Percentiles rank a stretch among this genome's conserved stretches.
Conservation (phyloP, 2,797 vertebrate genomes). For the Galagoides demidoff region DNA sequence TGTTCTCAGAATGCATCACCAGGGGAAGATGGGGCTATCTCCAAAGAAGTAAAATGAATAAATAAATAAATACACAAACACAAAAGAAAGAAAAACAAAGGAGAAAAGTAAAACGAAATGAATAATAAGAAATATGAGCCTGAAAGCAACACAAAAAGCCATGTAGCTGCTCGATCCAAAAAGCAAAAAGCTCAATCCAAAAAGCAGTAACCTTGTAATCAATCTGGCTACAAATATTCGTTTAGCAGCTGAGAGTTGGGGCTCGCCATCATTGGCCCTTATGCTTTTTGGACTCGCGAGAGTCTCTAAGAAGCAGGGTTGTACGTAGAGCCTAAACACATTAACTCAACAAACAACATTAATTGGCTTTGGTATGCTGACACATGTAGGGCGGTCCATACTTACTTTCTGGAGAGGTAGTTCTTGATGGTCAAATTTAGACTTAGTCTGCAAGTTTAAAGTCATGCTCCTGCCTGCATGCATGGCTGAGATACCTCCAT, state of each 20-base stretch:
- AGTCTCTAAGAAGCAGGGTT: constrained; percentile 77
- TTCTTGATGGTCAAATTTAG: constrained; percentile 99
- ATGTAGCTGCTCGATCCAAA: constrained; percentile 81
- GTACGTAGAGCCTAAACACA: constrained; percentile 83
- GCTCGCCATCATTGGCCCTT: constrained; percentile 54
- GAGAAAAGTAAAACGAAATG: not conserved
- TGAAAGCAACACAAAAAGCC: constrained; percentile 83
- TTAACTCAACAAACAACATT: constrained; percentile 82
- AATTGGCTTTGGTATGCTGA: constrained; percentile 84
- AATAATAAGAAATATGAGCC: constrained; percentile 66
- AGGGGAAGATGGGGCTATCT: constrained; percentile 2
- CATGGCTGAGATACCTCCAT: constrained; percentile 98
- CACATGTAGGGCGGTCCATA: constrained; percentile 90
- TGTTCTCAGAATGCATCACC: constrained; percentile 45
- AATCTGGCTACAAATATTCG: constrained; percentile 61
- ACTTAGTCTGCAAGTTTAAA: constrained; percentile 99
- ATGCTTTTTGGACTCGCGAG: constrained; percentile 76
- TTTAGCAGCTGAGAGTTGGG: constrained; percentile 56
- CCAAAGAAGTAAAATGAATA: not conserved
- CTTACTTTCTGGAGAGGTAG: constrained; percentile 99
- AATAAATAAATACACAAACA: not conserved
- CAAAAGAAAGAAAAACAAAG: constrained; percentile 36
- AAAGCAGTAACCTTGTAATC: constrained; percentile 32
- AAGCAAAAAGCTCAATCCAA: constrained; percentile 81
- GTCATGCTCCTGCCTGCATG: constrained; percentile 98